phyloP scores from a whole-genome alignment of 2,888 invertebrate genomes.

The Danaus chrysippus region DNA sequence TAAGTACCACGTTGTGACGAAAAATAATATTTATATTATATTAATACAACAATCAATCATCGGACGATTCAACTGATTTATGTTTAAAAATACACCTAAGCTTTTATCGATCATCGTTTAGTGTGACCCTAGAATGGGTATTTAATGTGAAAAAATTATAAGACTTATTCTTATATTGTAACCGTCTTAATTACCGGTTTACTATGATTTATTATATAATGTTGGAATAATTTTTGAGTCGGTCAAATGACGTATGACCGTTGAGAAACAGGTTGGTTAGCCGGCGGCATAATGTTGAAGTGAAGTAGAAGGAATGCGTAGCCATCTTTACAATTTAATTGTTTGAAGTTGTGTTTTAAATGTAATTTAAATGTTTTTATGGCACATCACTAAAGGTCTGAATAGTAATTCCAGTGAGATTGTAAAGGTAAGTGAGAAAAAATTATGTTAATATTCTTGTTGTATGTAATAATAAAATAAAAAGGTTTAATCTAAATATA shows the following conservation, averaged over 20 bases:
- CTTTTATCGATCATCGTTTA: conserved; percentile 65
- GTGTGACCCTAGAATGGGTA: conserved; percentile 61
- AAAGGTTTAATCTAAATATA: neutral
- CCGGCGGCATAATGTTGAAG: conserved; percentile 58
- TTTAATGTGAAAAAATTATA: conserved; percentile 76
- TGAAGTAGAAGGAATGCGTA: conserved; percentile 20
- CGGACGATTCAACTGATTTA: conserved; percentile 24
- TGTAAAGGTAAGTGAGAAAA: neutral
- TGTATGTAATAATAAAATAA: neutral
- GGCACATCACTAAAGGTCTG: neutral
- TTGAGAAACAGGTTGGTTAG: conserved; percentile 63
- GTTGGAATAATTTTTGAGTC: conserved; percentile 71
- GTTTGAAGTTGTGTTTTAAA: neutral
- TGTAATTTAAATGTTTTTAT: conserved; percentile 8
- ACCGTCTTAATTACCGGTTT: conserved; percentile 77
- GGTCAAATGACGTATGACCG: conserved; percentile 72
- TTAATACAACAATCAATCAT: conserved; percentile 21
- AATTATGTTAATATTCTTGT: neutral
- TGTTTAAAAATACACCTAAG: conserved; percentile 29
- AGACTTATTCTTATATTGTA: conserved; percentile 71
- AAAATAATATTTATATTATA: conserved; percentile 2
- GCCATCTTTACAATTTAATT: conserved; percentile 8
- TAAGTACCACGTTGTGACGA: neutral
- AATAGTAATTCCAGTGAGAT: neutral
- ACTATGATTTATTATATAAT: conserved; percentile 78